Conservation (phyloP, 2,797 vertebrate genomes). For the Agapornis canus region DNA sequence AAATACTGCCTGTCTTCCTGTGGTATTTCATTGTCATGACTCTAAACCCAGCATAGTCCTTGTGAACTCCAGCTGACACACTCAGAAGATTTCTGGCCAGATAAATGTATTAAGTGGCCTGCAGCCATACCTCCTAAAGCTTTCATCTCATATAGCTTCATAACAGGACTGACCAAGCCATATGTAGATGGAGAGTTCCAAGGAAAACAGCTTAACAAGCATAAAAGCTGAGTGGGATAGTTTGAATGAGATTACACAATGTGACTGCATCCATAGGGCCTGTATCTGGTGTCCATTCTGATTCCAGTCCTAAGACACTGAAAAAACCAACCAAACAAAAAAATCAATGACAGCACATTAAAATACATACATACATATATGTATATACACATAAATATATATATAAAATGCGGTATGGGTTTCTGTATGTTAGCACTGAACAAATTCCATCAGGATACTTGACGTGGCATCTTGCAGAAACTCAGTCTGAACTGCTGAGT, state of each 20-base stretch:
- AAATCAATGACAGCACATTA: background rate
- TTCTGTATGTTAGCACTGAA: background rate
- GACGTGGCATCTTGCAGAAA: background rate
- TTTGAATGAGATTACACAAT: accelerated
- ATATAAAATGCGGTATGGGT: background rate
- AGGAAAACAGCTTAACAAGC: background rate
- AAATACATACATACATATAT: background rate
- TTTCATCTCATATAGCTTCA: background rate
- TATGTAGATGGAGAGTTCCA: background rate
- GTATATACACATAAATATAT: background rate
- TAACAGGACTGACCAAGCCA: background rate
- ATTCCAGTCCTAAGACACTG: too few relatives aligned
- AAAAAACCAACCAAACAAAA: background rate
- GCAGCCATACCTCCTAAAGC: background rate
- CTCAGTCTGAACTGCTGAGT: background rate
- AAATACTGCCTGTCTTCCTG: background rate
- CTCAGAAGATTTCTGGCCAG: background rate
- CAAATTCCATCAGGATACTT: background rate
- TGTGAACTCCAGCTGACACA: background rate
- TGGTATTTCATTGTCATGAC: background rate
- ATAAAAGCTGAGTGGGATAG: background rate
- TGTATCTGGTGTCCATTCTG: background rate
- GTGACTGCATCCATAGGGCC: background rate
- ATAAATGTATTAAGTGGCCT: background rate
- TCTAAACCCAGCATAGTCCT: background rate